A percentile compares a stretch with the other conserved stretches of the same genome.
phyloP scores from a whole-genome alignment of 2,113 vertebrate genomes.

The Passer domesticus region DNA sequence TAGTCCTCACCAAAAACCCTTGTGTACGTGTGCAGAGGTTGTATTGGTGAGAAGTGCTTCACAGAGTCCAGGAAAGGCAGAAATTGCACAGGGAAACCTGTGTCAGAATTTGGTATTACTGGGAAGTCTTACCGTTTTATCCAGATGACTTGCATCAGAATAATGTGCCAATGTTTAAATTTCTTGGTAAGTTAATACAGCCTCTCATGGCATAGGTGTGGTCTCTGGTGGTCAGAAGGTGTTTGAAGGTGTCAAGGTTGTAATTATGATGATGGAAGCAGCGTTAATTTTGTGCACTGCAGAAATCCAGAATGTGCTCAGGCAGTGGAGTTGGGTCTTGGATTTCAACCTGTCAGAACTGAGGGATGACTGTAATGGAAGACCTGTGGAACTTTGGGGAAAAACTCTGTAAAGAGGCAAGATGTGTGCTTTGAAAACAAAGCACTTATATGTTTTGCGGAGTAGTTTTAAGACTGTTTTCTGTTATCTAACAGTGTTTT shows the following conservation, averaged over 20 bases:
- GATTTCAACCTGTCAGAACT: not conserved
- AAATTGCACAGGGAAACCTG: not conserved
- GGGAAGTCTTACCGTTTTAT: not conserved
- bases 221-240: not conserved
- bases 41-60: not conserved
- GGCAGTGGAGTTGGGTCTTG: not conserved
- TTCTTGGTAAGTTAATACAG: accelerated
- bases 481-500: not conserved
- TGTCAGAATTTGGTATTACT: not conserved
- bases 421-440: not conserved
- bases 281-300: not conserved
- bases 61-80: no score
- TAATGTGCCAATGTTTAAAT: accelerated
- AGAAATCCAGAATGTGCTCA: not conserved
- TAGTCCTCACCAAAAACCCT: not conserved
- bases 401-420: accelerated
- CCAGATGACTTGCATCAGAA: not conserved
- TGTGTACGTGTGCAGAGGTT: not conserved
- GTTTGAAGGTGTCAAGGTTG: not conserved
- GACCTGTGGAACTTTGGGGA: accelerated
- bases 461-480: not conserved
- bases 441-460: not conserved
- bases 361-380: accelerated
- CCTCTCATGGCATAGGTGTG: not conserved
- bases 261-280: not conserved